Evolutionary conservation across 2,113 vertebrate species (phyloP).

Genomic region (Alosa alosa): DNA sequence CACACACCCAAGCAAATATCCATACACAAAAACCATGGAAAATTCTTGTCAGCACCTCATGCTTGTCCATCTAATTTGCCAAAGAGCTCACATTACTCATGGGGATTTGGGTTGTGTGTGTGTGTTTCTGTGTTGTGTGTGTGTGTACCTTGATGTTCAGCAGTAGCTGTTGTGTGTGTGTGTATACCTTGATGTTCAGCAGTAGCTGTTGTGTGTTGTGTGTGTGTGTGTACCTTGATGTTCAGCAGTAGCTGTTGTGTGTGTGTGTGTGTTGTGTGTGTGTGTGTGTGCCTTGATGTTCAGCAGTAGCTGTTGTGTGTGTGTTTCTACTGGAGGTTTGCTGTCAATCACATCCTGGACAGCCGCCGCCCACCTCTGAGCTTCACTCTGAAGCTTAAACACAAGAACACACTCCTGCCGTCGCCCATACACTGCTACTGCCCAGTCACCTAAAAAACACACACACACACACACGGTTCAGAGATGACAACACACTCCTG

Average conservation of each 20-base stretch:
- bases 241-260: neutral
- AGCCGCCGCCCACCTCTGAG: conserved; percentile 86
- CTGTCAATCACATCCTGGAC: conserved; percentile 93
- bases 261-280: neutral
- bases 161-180: neutral
- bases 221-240: neutral
- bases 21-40: too few relatives aligned
- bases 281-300: conserved; percentile 84
- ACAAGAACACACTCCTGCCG: conserved; percentile 93
- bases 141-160: neutral
- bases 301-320: conserved; percentile 94
- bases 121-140: neutral
- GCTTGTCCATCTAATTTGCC: too few relatives aligned
- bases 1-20: too few relatives aligned
- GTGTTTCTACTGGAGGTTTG: conserved; percentile 92
- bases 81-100: too few relatives aligned
- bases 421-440: conserved; percentile 86
- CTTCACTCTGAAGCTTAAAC: conserved; percentile 91
- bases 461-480: too few relatives aligned
- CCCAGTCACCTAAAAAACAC: conserved; percentile 85
- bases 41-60: too few relatives aligned
- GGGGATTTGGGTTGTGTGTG: neutral
- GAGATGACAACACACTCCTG: too few relatives aligned
- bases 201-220: neutral
- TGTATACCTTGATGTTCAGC: neutral